Conservation (phyloP, 2,888 invertebrate genomes). For the Troides oblongomaculatus region DNA sequence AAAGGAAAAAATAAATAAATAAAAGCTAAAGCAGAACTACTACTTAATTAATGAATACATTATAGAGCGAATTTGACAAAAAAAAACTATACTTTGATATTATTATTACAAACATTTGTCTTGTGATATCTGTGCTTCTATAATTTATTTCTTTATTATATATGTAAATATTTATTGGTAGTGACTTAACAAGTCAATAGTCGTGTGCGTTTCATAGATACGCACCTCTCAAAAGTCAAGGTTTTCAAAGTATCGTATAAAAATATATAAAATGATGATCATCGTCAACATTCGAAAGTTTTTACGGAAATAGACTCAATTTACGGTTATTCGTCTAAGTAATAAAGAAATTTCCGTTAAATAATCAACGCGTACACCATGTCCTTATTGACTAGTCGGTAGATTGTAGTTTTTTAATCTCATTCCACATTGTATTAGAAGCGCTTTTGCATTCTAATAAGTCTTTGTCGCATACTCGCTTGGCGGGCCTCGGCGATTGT, state of each 20-base stretch:
- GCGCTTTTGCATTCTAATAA: conserved; percentile 23
- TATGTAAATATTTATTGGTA: not conserved
- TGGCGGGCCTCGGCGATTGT: conserved; percentile 4
- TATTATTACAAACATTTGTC: no score
- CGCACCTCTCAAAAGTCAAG: not conserved
- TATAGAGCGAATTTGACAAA: no score
- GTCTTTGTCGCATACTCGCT: conserved; percentile 19
- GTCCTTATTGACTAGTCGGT: conserved; percentile 22
- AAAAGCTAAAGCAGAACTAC: no score
- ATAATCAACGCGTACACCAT: not conserved
- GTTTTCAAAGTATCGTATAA: not conserved
- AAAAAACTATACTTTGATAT: no score
- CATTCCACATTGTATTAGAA: conserved; percentile 12
- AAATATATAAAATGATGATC: not conserved
- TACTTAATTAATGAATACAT: no score
- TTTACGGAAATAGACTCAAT: not conserved
- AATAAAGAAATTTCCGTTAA: conserved; percentile 4
- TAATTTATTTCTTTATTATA: not conserved
- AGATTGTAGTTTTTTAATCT: conserved; percentile 26
- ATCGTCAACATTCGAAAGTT: not conserved
- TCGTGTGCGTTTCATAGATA: not conserved
- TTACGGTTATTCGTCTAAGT: conserved; percentile 19
- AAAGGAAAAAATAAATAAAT: no score
- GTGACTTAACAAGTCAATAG: not conserved
- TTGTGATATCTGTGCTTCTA: no score